A percentile compares a stretch with the other conserved stretches of the same genome.
Evolutionary conservation across 2,797 vertebrate genomes (phyloP).

Genomic region (Tragopan temminckii): DNA sequence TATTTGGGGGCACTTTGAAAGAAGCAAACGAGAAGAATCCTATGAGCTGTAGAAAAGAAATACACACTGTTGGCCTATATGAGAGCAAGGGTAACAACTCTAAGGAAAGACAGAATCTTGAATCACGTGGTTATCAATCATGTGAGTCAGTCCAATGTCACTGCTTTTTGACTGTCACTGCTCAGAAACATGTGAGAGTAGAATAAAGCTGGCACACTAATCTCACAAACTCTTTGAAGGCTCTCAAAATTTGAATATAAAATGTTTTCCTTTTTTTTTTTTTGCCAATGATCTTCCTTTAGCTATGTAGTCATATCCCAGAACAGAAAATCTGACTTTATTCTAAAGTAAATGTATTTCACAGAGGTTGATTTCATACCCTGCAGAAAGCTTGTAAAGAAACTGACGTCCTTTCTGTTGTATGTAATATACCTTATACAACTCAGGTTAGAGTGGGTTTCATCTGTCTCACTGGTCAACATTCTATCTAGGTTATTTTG

Average conservation of each 20-base stretch:
- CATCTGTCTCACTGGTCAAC: not conserved
- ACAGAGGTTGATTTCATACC: not conserved
- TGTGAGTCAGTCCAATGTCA: not conserved
- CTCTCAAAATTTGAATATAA: not conserved
- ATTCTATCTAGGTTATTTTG: not conserved
- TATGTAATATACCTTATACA: not conserved
- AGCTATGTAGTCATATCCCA: not conserved
- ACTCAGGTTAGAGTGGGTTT: not conserved
- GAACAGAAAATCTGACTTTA: not conserved
- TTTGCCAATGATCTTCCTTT: not conserved
- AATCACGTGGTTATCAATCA: not conserved
- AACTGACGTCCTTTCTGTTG: not conserved
- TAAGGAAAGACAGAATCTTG: not conserved
- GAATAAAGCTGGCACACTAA: not conserved
- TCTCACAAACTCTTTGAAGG: not conserved
- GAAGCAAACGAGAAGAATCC: not conserved
- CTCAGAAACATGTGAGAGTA: not conserved
- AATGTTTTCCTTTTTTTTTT: not conserved
- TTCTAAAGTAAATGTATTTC: not conserved
- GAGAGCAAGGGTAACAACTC: not conserved
- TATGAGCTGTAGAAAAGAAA: not conserved
- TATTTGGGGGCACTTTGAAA: not conserved
- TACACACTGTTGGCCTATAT: accelerated
- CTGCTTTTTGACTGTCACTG: not conserved
- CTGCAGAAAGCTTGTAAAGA: not conserved